phyloP scores from a whole-genome alignment of 2,113 vertebrate species.

The Zosterops borbonicus region DNA sequence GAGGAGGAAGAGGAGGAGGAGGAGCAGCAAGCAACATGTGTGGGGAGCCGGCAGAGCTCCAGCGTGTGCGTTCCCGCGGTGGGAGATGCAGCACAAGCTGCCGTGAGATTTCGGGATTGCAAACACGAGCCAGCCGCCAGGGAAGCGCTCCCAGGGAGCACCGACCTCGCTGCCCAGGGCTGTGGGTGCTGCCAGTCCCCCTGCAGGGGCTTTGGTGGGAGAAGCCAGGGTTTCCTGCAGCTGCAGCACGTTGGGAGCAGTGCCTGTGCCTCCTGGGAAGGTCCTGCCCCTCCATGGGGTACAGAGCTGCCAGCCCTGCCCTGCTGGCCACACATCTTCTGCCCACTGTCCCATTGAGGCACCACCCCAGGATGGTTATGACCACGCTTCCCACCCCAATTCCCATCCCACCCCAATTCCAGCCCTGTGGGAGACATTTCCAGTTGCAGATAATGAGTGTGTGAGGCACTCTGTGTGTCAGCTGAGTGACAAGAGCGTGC shows the following conservation, averaged over 20 bases:
- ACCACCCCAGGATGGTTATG: not conserved
- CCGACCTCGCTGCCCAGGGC: not conserved
- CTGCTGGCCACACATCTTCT: not conserved
- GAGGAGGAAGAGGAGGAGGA: not conserved
- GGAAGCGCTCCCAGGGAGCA: not conserved
- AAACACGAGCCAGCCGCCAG: not conserved
- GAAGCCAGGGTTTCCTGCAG: fast-evolving
- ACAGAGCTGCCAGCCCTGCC: not conserved
- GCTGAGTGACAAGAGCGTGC: fast-evolving
- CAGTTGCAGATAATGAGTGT: not conserved
- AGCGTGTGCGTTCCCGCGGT: not conserved
- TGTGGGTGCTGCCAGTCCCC: not conserved
- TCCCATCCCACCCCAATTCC: not conserved
- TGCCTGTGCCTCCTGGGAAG: fast-evolving
- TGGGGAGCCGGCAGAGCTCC: constrained; percentile 19
- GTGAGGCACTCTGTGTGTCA: not conserved
- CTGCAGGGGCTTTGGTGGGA: no score
- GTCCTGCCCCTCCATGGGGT: fast-evolving
- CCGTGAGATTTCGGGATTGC: not conserved
- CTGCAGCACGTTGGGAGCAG: not conserved
- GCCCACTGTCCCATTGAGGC: not conserved
- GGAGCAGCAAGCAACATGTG: not conserved
- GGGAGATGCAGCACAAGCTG: not conserved
- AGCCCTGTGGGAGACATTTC: not conserved
- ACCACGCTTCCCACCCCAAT: not conserved